Percentiles rank a stretch among this genome's conserved stretches.
These are phyloP conservation scores for Corydoras sp. DNA, from an alignment of 2,113 vertebrate species.

Conservation along the genomic window DNA sequence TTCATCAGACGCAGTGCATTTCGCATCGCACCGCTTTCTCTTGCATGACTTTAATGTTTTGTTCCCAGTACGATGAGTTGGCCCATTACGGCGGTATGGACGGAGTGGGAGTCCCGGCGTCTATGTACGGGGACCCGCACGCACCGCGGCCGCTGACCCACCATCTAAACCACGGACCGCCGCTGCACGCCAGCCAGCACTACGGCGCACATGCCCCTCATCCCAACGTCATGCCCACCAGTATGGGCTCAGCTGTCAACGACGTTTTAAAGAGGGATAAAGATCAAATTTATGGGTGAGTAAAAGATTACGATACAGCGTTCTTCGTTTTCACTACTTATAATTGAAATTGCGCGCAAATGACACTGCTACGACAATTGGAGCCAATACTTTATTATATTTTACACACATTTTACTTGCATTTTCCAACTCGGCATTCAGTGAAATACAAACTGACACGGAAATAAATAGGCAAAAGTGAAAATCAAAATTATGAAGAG, in stretches of 20 bases:
- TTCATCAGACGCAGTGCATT: not conserved
- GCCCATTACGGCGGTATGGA: constrained; percentile 99
- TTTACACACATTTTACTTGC: not conserved
- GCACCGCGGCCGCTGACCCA: constrained; percentile 96
- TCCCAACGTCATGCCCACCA: constrained; percentile 96
- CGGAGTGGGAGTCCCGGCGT: constrained; percentile 91
- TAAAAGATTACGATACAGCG: constrained; percentile 39
- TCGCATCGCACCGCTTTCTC: constrained; percentile 8
- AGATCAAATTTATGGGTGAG: constrained; percentile 98
- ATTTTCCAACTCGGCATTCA: not conserved
- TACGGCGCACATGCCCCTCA: constrained; percentile 97
- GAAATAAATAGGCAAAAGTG: not conserved
- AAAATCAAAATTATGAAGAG: no score
- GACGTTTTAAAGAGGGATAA: constrained; percentile 99
- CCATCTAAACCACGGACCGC: constrained; percentile 98
- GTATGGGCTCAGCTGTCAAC: constrained; percentile 99
- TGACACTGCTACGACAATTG: no score
- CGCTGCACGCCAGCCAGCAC: constrained; percentile 96
- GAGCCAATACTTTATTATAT: not conserved
- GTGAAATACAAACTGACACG: not conserved
- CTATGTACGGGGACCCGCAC: constrained; percentile 98
- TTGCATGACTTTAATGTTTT: constrained; percentile 52
- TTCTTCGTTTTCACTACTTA: not conserved
- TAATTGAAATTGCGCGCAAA: no score
- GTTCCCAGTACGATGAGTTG: constrained; percentile 96